Evolutionary conservation across 1,140 invertebrate genomes (phyloP), one percentile per base, ranked within the genome.

Genomic region (Drosophila albomicans): DNA sequence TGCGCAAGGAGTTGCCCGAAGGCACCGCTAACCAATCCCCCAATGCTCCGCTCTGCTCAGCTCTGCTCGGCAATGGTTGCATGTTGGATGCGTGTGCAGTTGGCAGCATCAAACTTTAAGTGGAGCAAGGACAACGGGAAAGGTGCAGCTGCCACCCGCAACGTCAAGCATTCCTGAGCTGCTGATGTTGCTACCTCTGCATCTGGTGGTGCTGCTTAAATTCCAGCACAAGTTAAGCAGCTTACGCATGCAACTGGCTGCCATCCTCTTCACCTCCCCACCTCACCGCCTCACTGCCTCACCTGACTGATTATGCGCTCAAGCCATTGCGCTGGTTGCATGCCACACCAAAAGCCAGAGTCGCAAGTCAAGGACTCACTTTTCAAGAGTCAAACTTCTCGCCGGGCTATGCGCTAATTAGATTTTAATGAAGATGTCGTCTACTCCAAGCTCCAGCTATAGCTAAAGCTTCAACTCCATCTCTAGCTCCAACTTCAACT

Each of bases 401-500:
- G 58, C 58, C 43, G 10, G 43, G 61, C 69, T 56, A 72, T 65
- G 78, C 78, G 82, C 82, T 85, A 86, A 85, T 86, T 85, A 85
- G 82, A 85, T 85, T 85, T 85, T 85, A 85, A 85, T 85, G 82
- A 86, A 85, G 82, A 85, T 81, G 82, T 86, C 78, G 75, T 70
- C 77, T 70, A 61, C 61, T 48, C 43, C 51, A 30, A 52, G 10
- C 54, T 38, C 51, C 28, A 30, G 13, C 30, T 32, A 32, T 46
- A 51, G 43, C n/a, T 57, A n/a, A 48, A 43, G 8, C 49, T 46
- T 15, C 16, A 46, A 6, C 15, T 8, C 11, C 20, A 52, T 1
- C 54, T 57, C 51, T n/a, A 52, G 8, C 52, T 57, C 32, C 54
- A 10, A 7, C 13, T 54, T 0, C 28, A 15, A 0, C 51, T 54